These are phyloP conservation scores for Athetis lepigone DNA, from an alignment of 2,888 invertebrate genomes.

Conservation along the genomic window DNA sequence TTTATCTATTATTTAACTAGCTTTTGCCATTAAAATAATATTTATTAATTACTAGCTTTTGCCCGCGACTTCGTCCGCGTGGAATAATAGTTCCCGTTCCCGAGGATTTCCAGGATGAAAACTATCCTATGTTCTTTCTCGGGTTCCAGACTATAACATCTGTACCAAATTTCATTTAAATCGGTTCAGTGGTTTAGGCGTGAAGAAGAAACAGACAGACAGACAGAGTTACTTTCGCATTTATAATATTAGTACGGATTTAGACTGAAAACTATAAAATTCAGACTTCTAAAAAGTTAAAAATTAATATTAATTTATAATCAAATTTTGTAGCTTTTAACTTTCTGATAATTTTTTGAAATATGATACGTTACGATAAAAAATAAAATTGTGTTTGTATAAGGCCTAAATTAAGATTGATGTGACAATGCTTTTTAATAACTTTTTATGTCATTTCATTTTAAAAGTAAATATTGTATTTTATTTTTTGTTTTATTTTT, in stretches of 20 bases:
- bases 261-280: neutral
- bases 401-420: conserved; percentile 35
- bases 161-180: too few relatives aligned
- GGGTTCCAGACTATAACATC: too few relatives aligned
- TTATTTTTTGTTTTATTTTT: neutral
- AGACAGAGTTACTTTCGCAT: too few relatives aligned
- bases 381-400: conserved; percentile 21
- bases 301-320: conserved; percentile 43
- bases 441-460: neutral
- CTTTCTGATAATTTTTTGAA: conserved; percentile 25
- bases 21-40: too few relatives aligned
- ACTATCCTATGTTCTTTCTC: too few relatives aligned
- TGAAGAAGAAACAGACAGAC: too few relatives aligned
- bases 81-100: too few relatives aligned
- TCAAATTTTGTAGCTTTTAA: conserved; percentile 3
- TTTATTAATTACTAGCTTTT: too few relatives aligned
- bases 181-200: too few relatives aligned
- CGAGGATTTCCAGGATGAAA: too few relatives aligned
- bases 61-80: too few relatives aligned
- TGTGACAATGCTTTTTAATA: conserved; percentile 8
- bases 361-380: conserved; percentile 27
- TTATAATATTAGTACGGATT: neutral
- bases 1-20: too few relatives aligned
- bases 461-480: neutral
- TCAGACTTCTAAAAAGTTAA: conserved; percentile 20